Percentiles rank a stretch among this genome's conserved stretches.
Conservation (phyloP, 2,888 invertebrate species). For the Pollenia griseotomentosa region DNA sequence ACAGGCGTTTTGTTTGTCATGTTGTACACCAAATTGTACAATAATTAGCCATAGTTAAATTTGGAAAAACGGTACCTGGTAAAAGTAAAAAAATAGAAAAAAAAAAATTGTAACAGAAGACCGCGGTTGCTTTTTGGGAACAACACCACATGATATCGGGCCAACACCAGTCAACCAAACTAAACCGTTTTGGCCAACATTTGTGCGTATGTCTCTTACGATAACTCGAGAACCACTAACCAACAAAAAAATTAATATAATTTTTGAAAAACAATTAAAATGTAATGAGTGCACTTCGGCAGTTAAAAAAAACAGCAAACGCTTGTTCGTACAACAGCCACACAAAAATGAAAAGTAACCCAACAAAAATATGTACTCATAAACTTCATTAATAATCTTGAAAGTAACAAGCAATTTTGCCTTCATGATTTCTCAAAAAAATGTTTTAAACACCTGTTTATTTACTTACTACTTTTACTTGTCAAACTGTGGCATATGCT, state of each 20-base stretch:
- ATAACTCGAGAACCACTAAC: conserved; percentile 22
- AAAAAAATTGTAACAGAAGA: conserved; percentile 5
- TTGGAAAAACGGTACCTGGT: conserved; percentile 43
- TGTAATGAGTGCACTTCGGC: conserved; percentile 55
- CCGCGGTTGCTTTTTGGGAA: conserved; percentile 41
- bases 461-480: background rate
- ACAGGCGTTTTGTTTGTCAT: conserved; percentile 69
- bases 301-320: background rate
- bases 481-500: conserved; percentile 46
- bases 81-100: conserved; percentile 24
- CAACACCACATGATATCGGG: conserved; percentile 58
- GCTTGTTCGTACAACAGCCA: background rate
- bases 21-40: conserved; percentile 44
- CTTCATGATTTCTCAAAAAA: background rate
- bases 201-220: conserved; percentile 24
- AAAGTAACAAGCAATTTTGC: conserved; percentile 6
- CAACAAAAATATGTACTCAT: background rate
- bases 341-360: background rate
- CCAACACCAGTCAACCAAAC: conserved; percentile 22
- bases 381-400: conserved; percentile 53
- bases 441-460: background rate
- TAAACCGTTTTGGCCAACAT: background rate
- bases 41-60: conserved; percentile 60
- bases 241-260: conserved; percentile 22
- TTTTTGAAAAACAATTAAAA: conserved; percentile 62